phyloP scores from a whole-genome alignment of 2,797 vertebrate genomes.

The Pseudochirops corinnae region DNA sequence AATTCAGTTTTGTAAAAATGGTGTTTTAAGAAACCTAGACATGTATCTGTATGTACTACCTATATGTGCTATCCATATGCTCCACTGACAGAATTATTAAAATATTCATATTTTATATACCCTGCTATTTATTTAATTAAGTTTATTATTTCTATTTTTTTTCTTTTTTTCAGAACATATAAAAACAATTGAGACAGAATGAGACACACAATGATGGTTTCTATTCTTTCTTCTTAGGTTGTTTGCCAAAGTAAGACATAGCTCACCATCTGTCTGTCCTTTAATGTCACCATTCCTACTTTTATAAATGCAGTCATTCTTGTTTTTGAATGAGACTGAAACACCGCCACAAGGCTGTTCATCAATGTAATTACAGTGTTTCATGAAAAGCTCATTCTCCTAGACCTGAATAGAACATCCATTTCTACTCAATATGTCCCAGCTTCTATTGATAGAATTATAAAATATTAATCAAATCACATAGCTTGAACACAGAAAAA shows the following conservation, averaged over 20 bases:
- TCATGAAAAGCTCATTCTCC: not conserved
- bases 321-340: not conserved
- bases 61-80: not conserved
- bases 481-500: not conserved
- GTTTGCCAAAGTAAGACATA: not conserved
- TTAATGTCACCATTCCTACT: not conserved
- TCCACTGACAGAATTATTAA: not conserved
- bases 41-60: not conserved
- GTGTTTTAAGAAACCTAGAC: not conserved
- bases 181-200: not conserved
- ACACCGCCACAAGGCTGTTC: not conserved
- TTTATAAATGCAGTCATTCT: not conserved
- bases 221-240: not conserved
- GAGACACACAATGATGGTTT: not conserved
- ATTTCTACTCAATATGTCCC: not conserved
- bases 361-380: not conserved
- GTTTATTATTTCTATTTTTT: not conserved
- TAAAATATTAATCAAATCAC: not conserved
- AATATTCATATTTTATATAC: not conserved
- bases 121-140: not conserved
- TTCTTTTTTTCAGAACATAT: not conserved
- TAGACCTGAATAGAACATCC: not conserved
- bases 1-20: constrained; percentile 26
- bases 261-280: not conserved
- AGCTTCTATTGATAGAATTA: not conserved